Evolutionary conservation across 2,888 invertebrate genomes (phyloP).

Genomic region (Tanypteryx hageni): DNA sequence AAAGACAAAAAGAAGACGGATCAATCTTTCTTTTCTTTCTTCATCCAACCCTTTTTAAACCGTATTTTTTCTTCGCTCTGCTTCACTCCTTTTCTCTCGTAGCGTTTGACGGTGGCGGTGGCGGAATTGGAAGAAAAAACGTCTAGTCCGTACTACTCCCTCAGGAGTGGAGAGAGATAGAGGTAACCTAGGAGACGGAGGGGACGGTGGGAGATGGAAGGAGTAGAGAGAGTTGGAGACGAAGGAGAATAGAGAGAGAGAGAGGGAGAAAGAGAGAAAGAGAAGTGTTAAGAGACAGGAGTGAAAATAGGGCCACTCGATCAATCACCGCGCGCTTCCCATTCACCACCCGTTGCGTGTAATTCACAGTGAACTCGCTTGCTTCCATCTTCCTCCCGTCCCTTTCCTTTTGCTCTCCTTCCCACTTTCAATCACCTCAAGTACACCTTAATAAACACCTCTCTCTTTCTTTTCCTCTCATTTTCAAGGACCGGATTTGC

Average conservation of each 20-base stretch:
- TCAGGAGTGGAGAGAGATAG: neutral
- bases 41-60: neutral
- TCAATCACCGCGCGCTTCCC: neutral
- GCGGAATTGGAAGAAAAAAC: neutral
- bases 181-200: too few relatives aligned
- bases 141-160: neutral
- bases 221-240: too few relatives aligned
- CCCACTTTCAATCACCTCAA: neutral
- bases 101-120: neutral
- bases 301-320: conserved; percentile 16
- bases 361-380: neutral
- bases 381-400: neutral
- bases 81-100: neutral
- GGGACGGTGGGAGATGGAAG: too few relatives aligned
- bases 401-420: neutral
- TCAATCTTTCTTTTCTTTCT: neutral
- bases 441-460: too few relatives aligned
- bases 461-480: too few relatives aligned
- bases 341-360: conserved; percentile 19
- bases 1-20: neutral
- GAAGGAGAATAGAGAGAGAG: neutral
- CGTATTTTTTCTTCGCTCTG: neutral
- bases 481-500: too few relatives aligned
- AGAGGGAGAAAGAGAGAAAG: neutral
- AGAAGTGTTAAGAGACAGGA: neutral